phyloP scores from a whole-genome alignment of 2,113 vertebrate genomes.

The Nothobranchius kuhntae region DNA sequence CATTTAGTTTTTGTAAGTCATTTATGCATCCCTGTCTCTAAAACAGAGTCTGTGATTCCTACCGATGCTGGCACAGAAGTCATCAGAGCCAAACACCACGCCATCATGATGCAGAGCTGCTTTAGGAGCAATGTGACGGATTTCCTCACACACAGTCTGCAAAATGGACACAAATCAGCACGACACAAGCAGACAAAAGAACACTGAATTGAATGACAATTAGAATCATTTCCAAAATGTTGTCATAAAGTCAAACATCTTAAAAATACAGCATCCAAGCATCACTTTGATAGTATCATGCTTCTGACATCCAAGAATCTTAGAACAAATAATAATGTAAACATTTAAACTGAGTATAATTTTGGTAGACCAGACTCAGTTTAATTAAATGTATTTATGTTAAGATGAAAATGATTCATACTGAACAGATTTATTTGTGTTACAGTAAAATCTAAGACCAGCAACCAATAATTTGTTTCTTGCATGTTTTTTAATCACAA shows the following conservation, averaged over 20 bases:
- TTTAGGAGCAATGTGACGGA: constrained; percentile 75
- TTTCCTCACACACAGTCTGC: constrained; percentile 91
- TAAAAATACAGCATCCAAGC: no score
- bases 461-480: constrained; percentile 57
- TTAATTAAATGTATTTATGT: no score
- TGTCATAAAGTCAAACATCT: no score
- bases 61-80: constrained; percentile 99
- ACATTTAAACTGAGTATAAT: background rate
- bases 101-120: constrained; percentile 90
- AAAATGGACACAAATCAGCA: constrained; percentile 39
- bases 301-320: no score
- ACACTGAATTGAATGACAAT: no score
- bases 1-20: no score
- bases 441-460: background rate
- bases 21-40: no score
- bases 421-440: background rate
- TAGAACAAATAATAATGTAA: no score
- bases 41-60: constrained; percentile 10
- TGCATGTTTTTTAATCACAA: constrained; percentile 75
- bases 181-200: constrained; percentile 6
- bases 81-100: constrained; percentile 96
- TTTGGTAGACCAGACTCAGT: no score
- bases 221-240: no score
- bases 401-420: no score
- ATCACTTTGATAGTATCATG: no score